phyloP scores from a whole-genome alignment of 2,888 invertebrate species.

The Drosophila cracens region DNA sequence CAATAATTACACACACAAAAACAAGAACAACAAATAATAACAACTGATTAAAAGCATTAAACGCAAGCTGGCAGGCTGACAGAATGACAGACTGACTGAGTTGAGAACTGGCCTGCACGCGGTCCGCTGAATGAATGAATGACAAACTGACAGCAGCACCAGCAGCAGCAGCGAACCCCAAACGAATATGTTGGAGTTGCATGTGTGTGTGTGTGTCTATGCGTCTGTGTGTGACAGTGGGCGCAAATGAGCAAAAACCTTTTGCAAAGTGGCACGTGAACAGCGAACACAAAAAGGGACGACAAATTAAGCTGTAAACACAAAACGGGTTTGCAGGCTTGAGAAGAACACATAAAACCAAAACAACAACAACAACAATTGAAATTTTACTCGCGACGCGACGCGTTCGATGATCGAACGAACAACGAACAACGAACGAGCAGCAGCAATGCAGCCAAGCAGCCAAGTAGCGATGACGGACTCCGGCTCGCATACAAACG shows the following conservation, averaged over 20 bases:
- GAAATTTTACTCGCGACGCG: slow-evolving; percentile 39
- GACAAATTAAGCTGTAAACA: slow-evolving; percentile 76
- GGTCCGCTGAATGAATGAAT: slow-evolving; percentile 71
- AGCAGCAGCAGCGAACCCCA: slow-evolving; percentile 17
- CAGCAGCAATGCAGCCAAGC: slow-evolving; percentile 3
- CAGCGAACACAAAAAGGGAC: slow-evolving; percentile 29
- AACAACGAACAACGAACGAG: slow-evolving; percentile 33
- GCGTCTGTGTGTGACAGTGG: slow-evolving; percentile 31
- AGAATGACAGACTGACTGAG: slow-evolving; percentile 10
- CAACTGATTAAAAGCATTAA: slow-evolving; percentile 69
- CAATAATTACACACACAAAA: slow-evolving; percentile 49
- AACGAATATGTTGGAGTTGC: slow-evolving; percentile 56
- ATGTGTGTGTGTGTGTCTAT: slow-evolving; percentile 6
- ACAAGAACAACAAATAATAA: slow-evolving; percentile 10
- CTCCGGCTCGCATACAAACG: slow-evolving; percentile 69
- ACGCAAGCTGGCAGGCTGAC: slow-evolving; percentile 46
- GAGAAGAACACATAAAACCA: slow-evolving; percentile 20
- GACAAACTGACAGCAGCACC: slow-evolving; percentile 46
- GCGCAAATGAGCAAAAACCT: slow-evolving; percentile 68
- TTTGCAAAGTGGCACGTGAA: slow-evolving; percentile 75
- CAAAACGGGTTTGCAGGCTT: slow-evolving; percentile 66
- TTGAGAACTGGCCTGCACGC: slow-evolving; percentile 73
- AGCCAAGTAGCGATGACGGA: neutral
- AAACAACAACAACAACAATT: slow-evolving; percentile 29
- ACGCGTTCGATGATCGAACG: slow-evolving; percentile 74